Percentiles rank a stretch among this genome's conserved stretches.
These are phyloP conservation scores for Aselliscus stoliczkanus DNA, from an alignment of 2,797 vertebrate genomes.

Conservation along the genomic window DNA sequence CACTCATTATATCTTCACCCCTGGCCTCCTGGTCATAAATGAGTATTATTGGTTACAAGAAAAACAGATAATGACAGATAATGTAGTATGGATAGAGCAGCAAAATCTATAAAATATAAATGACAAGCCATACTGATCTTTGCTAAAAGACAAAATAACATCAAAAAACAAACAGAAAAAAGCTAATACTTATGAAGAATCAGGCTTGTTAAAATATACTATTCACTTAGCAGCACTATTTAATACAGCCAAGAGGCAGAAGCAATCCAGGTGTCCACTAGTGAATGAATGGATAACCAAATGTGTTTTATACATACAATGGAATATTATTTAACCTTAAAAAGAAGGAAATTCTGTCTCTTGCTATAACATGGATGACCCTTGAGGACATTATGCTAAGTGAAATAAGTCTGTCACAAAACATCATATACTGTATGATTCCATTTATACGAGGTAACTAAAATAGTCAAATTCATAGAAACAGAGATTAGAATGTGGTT, in stretches of 20 bases:
- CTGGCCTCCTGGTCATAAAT: neutral
- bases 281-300: neutral
- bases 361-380: neutral
- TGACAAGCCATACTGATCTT: neutral
- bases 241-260: neutral
- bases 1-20: neutral
- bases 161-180: neutral
- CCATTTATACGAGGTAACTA: neutral
- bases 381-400: neutral
- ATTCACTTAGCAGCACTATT: neutral
- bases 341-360: neutral
- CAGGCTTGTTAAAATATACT: neutral
- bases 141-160: neutral
- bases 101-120: neutral
- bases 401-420: neutral
- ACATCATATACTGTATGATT: neutral
- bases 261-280: neutral
- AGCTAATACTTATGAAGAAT: neutral
- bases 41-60: neutral
- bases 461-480: neutral
- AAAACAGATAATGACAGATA: neutral
- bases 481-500: neutral
- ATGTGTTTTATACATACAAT: neutral
- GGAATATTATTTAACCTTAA: neutral
- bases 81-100: neutral